Evolutionary conservation across 2,113 vertebrate genomes (phyloP).

Genomic region (Grallaria varia): DNA sequence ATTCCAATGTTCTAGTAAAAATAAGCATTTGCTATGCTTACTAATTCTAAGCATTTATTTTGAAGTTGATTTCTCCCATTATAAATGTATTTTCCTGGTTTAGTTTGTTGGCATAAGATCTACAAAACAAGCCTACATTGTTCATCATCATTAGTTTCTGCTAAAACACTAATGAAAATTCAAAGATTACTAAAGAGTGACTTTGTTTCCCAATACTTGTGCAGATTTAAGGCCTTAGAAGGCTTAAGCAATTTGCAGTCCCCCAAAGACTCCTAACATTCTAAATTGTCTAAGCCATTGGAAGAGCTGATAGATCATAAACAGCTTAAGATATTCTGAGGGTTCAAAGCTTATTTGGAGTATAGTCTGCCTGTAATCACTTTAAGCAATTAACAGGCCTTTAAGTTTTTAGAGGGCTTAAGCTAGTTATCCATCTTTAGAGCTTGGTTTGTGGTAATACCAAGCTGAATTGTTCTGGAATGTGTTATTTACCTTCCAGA

Average conservation of each 20-base stretch:
- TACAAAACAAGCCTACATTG: not conserved
- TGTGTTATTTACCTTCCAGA: not conserved
- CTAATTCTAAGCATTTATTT: not conserved
- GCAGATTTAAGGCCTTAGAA: slow-evolving; percentile 11
- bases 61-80: not conserved
- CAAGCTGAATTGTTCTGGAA: not conserved
- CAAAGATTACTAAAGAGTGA: not conserved
- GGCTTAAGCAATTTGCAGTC: not conserved
- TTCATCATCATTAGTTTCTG: not conserved
- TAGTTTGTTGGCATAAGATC: not conserved
- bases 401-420: not conserved
- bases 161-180: not conserved
- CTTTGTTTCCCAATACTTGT: not conserved
- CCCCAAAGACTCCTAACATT: not conserved
- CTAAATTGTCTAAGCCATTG: not conserved
- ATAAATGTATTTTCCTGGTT: not conserved
- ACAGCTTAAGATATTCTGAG: slow-evolving; percentile 4
- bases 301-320: slow-evolving; percentile 8
- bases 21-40: not conserved
- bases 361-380: not conserved
- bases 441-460: not conserved
- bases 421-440: not conserved
- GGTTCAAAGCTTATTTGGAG: not conserved
- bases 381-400: not conserved
- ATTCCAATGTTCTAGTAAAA: not conserved